A percentile compares a stretch with the other conserved stretches of the same genome.
phyloP scores from a whole-genome alignment of 2,888 invertebrate genomes.

The Meteorus cinctellus region DNA sequence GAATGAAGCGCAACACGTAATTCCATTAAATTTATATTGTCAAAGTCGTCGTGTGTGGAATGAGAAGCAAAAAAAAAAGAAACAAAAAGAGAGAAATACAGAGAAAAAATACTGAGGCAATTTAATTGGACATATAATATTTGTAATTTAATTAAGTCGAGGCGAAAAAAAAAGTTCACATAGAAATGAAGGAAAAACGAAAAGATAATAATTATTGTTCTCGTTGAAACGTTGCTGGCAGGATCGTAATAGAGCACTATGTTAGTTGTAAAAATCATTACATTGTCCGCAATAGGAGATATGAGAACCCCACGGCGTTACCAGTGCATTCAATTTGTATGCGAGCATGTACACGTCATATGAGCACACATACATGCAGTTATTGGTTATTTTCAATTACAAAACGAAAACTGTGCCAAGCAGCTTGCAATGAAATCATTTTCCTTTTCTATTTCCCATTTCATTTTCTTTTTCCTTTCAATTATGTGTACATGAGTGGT shows the following conservation, averaged over 20 bases:
- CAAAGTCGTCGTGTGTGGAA: background rate
- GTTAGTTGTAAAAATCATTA: conserved; percentile 18
- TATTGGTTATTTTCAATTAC: conserved; percentile 33
- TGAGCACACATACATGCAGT: background rate
- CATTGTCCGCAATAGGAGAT: conserved; percentile 27
- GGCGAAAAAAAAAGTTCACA: background rate
- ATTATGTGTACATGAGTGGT: too few relatives aligned
- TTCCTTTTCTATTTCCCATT: too few relatives aligned
- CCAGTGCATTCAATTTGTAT: background rate
- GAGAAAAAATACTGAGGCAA: background rate
- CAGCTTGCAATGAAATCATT: too few relatives aligned
- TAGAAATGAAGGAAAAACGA: background rate
- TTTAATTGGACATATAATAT: background rate
- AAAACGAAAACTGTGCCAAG: background rate
- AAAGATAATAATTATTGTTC: background rate
- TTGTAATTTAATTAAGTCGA: background rate
- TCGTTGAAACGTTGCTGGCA: background rate
- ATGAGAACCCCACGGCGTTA: conserved; percentile 17
- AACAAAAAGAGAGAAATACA: background rate
- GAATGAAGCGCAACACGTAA: conserved; percentile 16
- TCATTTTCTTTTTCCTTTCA: too few relatives aligned
- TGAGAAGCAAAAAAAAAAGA: background rate
- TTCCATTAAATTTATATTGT: background rate
- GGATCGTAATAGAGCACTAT: background rate
- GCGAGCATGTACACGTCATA: too few relatives aligned